These are phyloP conservation scores for Lutra lutra DNA, from an alignment of 2,797 vertebrate species.

Conservation along the genomic window DNA sequence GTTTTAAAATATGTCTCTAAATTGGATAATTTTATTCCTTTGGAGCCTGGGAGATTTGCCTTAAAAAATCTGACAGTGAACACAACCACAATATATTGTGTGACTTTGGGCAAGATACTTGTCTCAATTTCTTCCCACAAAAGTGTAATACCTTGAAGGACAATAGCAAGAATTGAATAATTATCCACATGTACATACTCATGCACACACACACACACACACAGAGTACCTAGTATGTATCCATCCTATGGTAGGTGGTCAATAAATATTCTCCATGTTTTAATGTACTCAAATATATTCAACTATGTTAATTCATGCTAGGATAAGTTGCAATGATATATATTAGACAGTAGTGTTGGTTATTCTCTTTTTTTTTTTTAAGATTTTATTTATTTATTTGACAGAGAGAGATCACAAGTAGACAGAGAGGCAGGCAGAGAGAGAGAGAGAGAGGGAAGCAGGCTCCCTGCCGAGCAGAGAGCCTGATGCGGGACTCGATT, in stretches of 20 bases:
- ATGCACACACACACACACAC: too few species aligned
- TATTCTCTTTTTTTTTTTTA: too few species aligned
- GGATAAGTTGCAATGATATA: not conserved
- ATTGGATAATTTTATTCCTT: not conserved
- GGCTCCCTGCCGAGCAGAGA: too few species aligned
- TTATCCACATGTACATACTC: accelerated
- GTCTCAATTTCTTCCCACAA: not conserved
- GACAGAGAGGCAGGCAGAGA: too few species aligned
- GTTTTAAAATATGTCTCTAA: not conserved
- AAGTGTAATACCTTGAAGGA: not conserved
- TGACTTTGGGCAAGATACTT: not conserved
- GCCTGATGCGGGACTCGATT: too few species aligned
- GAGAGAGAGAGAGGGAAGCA: too few species aligned
- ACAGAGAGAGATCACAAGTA: too few species aligned
- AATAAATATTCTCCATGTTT: not conserved
- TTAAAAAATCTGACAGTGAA: not conserved
- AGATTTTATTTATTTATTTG: too few species aligned
- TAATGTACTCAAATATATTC: not conserved
- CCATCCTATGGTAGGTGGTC: not conserved
- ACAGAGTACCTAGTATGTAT: not conserved
- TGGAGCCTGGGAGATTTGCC: not conserved
- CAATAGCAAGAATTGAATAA: not conserved
- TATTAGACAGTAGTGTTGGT: not conserved
- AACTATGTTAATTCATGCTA: not conserved
- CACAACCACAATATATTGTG: not conserved